These are phyloP conservation scores for Leptonema lineaticorne DNA, from an alignment of 1,140 invertebrate species.

Conservation along the genomic window DNA sequence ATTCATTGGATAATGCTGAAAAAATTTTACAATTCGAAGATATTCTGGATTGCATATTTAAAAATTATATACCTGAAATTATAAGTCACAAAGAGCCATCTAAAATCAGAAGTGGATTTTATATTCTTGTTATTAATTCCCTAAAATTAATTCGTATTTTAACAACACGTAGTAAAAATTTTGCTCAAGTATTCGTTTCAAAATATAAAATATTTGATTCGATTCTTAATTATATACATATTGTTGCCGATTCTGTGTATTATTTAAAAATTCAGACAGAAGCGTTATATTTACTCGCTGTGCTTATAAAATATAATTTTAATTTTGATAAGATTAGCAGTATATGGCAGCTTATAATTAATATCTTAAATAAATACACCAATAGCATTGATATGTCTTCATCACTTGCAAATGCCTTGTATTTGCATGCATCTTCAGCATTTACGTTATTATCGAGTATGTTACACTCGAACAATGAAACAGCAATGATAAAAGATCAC, in stretches of 20 bases:
- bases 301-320: constrained; percentile 51
- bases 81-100: constrained; percentile 47
- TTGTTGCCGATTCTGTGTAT: constrained; percentile 52
- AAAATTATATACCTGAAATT: constrained; percentile 60
- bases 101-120: constrained; percentile 48
- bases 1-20: constrained; percentile 62
- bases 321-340: constrained; percentile 47
- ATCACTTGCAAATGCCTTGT: constrained; percentile 51
- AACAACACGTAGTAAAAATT: constrained; percentile 50
- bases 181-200: constrained; percentile 46
- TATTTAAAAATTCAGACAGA: constrained; percentile 62
- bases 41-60: constrained; percentile 60
- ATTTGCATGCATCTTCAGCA: constrained; percentile 54
- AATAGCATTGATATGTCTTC: constrained; percentile 53
- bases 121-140: constrained; percentile 53
- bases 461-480: neutral
- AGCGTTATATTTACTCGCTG: constrained; percentile 54
- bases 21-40: constrained; percentile 60
- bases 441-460: constrained; percentile 45
- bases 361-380: constrained; percentile 51
- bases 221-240: constrained; percentile 54
- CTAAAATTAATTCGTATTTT: constrained; percentile 58
- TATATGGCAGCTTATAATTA: constrained; percentile 31
- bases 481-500: neutral
- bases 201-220: constrained; percentile 55